Conservation (phyloP, 2,113 vertebrate genomes). For the Regulus satrapa region DNA sequence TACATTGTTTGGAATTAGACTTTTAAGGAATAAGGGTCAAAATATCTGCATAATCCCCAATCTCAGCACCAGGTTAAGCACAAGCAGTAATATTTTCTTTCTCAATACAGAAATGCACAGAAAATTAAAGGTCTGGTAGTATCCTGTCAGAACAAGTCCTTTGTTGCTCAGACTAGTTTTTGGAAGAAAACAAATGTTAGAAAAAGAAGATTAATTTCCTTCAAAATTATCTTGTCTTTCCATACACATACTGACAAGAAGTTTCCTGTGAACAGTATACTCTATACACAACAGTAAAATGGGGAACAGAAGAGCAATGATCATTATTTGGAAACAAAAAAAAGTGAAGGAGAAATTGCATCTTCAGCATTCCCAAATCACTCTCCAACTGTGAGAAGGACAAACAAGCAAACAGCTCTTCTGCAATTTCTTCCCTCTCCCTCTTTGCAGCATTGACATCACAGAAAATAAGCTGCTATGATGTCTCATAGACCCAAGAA, state of each 20-base stretch:
- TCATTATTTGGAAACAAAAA: not conserved
- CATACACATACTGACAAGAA: not conserved
- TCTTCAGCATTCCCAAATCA: not conserved
- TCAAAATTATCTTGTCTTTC: not conserved
- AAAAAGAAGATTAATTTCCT: not conserved
- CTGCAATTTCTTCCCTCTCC: not conserved
- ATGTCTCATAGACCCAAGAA: not conserved
- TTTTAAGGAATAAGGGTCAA: not conserved
- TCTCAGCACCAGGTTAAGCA: not conserved
- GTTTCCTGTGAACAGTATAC: not conserved
- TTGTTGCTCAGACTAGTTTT: not conserved
- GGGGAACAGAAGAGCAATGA: not conserved
- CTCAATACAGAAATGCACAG: not conserved
- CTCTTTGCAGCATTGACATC: not conserved
- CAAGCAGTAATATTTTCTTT: not conserved
- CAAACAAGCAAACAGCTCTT: not conserved
- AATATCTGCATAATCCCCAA: not conserved
- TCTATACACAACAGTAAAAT: not conserved
- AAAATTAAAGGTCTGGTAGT: not conserved
- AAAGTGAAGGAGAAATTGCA: not conserved
- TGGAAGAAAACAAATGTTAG: not conserved
- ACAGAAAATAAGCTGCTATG: not conserved
- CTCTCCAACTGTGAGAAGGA: not conserved
- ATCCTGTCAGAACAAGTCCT: not conserved
- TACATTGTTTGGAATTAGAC: not conserved